Percentiles rank a stretch among this genome's conserved stretches.
Evolutionary conservation across 2,113 vertebrate species (phyloP).

Genomic region (Ammodytes marinus): DNA sequence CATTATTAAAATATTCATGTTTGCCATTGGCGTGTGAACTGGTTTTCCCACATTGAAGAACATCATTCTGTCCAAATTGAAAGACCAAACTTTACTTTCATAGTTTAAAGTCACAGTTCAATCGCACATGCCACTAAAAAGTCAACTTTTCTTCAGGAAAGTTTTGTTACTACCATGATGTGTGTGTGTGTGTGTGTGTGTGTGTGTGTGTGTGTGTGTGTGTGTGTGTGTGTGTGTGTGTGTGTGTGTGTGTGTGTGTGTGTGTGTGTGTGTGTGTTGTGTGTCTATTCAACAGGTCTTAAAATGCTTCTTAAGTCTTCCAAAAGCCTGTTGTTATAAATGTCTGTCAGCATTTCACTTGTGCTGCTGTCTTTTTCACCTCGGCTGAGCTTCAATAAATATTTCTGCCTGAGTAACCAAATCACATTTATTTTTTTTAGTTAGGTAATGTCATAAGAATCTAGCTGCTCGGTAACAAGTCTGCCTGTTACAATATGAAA

Average conservation of each 20-base stretch:
- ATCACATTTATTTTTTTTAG: no score
- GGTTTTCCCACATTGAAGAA: background rate
- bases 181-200: background rate
- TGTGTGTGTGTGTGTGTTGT: background rate
- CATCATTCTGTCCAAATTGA: background rate
- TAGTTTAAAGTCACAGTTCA: constrained; percentile 1
- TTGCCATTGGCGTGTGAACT: background rate
- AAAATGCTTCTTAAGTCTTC: background rate
- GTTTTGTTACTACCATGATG: background rate
- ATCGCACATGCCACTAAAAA: constrained; percentile 10
- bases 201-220: background rate
- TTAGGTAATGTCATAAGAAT: background rate
- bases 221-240: background rate
- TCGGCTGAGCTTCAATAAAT: no score
- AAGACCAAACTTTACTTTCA: background rate
- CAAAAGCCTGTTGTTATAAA: background rate
- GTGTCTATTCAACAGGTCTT: constrained; percentile 1
- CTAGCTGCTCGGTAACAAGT: background rate
- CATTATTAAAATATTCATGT: background rate
- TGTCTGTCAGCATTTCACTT: no score
- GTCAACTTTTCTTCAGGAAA: background rate
- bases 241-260: background rate
- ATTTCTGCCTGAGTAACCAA: no score
- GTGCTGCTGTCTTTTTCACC: no score
- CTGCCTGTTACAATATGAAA: constrained; percentile 9